Conservation (phyloP, 1,140 invertebrate species). For the Drosophila nasuta region DNA sequence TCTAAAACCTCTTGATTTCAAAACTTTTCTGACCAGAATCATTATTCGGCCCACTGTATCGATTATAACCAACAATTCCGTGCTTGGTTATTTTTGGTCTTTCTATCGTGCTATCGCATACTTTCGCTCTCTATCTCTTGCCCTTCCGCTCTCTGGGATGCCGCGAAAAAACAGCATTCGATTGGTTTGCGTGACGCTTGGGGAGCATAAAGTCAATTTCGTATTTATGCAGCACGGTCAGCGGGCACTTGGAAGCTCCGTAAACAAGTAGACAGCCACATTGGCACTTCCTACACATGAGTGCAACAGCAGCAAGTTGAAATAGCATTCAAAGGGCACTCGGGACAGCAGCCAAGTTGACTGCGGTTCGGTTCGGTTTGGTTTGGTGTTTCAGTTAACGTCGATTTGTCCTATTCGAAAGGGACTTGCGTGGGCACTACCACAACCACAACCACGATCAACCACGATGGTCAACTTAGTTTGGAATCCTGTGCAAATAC, state of each 20-base stretch:
- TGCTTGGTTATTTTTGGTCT: conserved; percentile 12
- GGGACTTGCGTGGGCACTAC: conserved; percentile 26
- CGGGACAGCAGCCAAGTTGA: conserved; percentile 59
- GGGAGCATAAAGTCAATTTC: conserved; percentile 73
- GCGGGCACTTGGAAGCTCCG: conserved; percentile 68
- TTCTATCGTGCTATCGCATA: not conserved
- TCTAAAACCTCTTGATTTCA: no score
- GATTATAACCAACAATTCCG: conserved; percentile 16
- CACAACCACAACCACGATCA: conserved; percentile 59
- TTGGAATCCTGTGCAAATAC: conserved; percentile 54
- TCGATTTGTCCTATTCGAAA: conserved; percentile 43
- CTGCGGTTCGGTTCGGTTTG: conserved; percentile 47
- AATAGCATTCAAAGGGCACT: conserved; percentile 42
- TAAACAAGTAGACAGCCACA: conserved; percentile 69
- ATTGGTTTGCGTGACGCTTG: conserved; percentile 54
- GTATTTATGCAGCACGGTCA: conserved; percentile 79
- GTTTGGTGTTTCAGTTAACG: conserved; percentile 63
- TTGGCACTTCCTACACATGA: conserved; percentile 54
- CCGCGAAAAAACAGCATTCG: conserved; percentile 53
- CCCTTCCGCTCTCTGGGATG: conserved; percentile 5
- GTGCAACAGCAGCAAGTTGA: conserved; percentile 19
- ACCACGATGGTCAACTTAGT: conserved; percentile 77
- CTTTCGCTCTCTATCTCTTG: not conserved
- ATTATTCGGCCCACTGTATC: conserved; percentile 5
- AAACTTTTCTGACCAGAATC: no score